Conservation (phyloP, 2,113 vertebrate species). For the Apodemus speciosus region DNA sequence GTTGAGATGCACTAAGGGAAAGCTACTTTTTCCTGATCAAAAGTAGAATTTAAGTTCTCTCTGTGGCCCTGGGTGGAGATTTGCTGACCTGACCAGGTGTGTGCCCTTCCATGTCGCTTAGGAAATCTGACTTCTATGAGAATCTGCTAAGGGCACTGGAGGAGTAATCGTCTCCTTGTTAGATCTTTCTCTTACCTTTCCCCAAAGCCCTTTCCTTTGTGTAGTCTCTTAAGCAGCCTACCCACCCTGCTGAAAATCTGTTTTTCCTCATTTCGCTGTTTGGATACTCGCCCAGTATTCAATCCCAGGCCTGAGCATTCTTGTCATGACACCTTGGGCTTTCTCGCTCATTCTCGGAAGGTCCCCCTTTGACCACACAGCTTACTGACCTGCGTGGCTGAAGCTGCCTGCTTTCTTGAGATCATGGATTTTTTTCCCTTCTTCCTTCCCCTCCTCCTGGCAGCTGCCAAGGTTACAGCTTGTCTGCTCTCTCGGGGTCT, state of each 20-base stretch:
- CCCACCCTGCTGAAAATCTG: not conserved
- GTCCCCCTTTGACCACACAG: not conserved
- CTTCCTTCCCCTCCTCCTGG: not conserved
- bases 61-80: not conserved
- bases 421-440: not conserved
- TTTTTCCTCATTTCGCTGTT: not conserved
- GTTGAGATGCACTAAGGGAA: not conserved
- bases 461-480: not conserved
- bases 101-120: not conserved
- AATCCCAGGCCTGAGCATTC: not conserved
- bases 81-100: not conserved
- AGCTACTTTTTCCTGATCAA: not conserved
- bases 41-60: not conserved
- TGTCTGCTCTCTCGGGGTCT: not conserved
- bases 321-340: not conserved
- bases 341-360: not conserved
- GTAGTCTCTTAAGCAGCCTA: not conserved
- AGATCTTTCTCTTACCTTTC: not conserved
- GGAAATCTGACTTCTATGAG: not conserved
- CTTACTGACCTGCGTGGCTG: not conserved
- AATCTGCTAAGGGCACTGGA: not conserved
- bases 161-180: not conserved
- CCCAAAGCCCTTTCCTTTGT: not conserved
- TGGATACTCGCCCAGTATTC: not conserved
- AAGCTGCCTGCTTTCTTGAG: not conserved